Base-by-base conservation (phyloP, 2,113 vertebrate species). In the Bujurquina vittata region DNA sequence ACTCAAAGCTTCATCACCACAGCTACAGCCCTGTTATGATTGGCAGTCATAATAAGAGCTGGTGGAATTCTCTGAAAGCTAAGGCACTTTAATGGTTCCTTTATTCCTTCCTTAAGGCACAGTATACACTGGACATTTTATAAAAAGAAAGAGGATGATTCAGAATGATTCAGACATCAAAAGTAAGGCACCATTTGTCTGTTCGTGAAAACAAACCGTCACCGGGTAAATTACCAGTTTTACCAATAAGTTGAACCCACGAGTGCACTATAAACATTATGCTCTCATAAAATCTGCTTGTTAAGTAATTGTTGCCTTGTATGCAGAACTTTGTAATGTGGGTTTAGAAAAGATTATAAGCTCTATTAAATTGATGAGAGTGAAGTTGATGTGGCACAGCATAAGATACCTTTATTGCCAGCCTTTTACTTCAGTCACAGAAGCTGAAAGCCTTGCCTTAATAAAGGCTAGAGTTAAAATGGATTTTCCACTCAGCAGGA, bases 401-500 rank as follows among this genome's bases (percentile, higher is more conserved):
- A 72, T 8, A 72, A n/a, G 67, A 72, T 72, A 72, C 46, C 49
- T 72, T 52, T 54, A 72, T 54, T 72, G 65, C 10, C 55, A 57
- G 55, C 46, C 67, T n/a, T n/a, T 72, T 54, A 72, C 18, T 72
- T 9, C 46, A 72, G 46, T 54, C 26, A 72, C 26, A 72, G 46
- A n/a, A 14, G 46, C 18, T 72, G 26, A 72, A 72, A 72, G 26
- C 46, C 10, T 54, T 9, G 67, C 46, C 67, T 72, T 33, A 31
- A 72, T 72, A 72, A 54, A 72, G 46, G 46, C 67, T 72, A 54
- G 18, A 54, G 23, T 72, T 72, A 26, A 72, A 72, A 72, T 72
- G 46, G 46, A 72, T 72, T 54, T 72, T 72, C 18, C 67, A 54
- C 67, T 54, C 46, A 72, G 67, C 67, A 72, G 67, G 67, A 72